phyloP scores from a whole-genome alignment of 30 jellyfish, hydroid and myxozoan genomes.

The Rhopilema esculentum region DNA sequence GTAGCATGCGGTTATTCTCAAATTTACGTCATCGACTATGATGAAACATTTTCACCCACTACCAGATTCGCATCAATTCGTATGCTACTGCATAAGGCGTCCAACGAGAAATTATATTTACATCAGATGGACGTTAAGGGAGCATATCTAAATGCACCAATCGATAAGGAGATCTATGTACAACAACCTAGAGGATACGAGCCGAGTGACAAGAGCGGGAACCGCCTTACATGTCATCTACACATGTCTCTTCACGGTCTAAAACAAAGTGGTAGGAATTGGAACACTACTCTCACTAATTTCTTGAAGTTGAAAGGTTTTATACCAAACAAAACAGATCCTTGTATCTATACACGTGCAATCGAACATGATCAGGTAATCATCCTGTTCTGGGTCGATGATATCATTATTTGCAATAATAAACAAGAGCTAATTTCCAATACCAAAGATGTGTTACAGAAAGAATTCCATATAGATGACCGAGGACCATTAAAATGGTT shows the following conservation, averaged over 20 bases:
- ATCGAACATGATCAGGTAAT: background rate
- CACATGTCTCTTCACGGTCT: slow-evolving; percentile 21
- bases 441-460: slow-evolving; percentile 5
- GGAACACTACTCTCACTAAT: slow-evolving; percentile 24
- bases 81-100: slow-evolving; percentile 26
- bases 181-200: slow-evolving; percentile 49
- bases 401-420: slow-evolving; percentile 2
- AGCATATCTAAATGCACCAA: slow-evolving; percentile 54
- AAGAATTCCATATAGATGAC: slow-evolving; percentile 23
- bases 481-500: slow-evolving; percentile 21
- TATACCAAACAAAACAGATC: slow-evolving; percentile 10
- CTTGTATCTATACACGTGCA: slow-evolving; percentile 1
- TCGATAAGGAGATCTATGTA: slow-evolving; percentile 46
- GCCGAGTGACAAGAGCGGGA: background rate
- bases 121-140: slow-evolving; percentile 62
- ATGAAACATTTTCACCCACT: slow-evolving; percentile 49
- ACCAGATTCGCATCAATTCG: slow-evolving; percentile 46
- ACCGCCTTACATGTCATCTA: slow-evolving; percentile 20
- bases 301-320: slow-evolving; percentile 26
- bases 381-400: slow-evolving; percentile 21
- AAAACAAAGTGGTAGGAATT: slow-evolving; percentile 27
- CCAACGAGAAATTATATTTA: slow-evolving; percentile 15
- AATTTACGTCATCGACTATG: slow-evolving; percentile 31
- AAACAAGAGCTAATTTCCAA: background rate
- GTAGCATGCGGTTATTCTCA: slow-evolving; percentile 31